phyloP scores from a whole-genome alignment of 1,140 invertebrate species.

The Heliothis subflexa region DNA sequence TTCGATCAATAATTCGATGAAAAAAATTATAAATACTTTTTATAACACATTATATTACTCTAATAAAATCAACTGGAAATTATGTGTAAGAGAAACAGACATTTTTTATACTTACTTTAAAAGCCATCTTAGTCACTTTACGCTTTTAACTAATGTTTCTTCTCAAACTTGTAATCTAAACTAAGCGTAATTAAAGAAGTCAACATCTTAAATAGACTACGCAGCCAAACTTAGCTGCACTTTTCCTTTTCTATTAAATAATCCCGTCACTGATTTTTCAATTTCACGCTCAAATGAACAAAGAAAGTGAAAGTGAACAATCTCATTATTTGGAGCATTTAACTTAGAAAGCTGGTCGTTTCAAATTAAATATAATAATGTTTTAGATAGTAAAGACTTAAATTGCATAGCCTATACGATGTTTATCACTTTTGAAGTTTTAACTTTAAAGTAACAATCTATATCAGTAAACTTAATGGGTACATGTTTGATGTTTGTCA shows the following conservation, averaged over 20 bases:
- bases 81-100: background rate
- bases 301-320: conserved; percentile 78
- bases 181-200: conserved; percentile 53
- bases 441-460: too few species aligned
- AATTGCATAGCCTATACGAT: too few species aligned
- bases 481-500: too few species aligned
- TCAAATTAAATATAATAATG: background rate
- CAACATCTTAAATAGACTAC: conserved; percentile 65
- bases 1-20: too few species aligned
- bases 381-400: background rate
- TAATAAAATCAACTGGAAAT: too few species aligned
- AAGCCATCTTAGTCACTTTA: conserved; percentile 9
- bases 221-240: conserved; percentile 11
- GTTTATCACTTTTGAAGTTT: too few species aligned
- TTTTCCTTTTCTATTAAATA: conserved; percentile 59
- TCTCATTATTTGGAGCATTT: conserved; percentile 47
- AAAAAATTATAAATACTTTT: too few species aligned
- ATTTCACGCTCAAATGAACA: conserved; percentile 74
- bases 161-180: conserved; percentile 48
- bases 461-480: too few species aligned
- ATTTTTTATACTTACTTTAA: conserved; percentile 28
- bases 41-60: too few species aligned
- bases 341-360: conserved; percentile 4
- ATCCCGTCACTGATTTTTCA: conserved; percentile 56
- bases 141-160: conserved; percentile 17